These are phyloP conservation scores for Drosophila lacteicornis DNA, from an alignment of 1,140 invertebrate genomes.

Conservation along the genomic window DNA sequence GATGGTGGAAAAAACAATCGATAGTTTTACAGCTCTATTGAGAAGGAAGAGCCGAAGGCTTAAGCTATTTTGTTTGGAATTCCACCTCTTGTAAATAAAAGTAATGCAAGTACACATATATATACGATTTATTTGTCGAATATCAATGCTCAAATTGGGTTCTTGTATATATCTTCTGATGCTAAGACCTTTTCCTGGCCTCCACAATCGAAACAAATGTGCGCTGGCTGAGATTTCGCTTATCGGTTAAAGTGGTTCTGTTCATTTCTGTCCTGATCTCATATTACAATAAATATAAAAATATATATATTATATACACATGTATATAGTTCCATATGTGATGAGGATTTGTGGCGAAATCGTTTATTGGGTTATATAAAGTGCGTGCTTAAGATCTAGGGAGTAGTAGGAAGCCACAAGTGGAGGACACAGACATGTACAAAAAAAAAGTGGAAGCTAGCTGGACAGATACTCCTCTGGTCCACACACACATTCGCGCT, in stretches of 20 bases:
- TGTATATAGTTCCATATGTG: slow-evolving; percentile 39
- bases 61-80: no score
- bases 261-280: slow-evolving; percentile 14
- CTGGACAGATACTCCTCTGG: slow-evolving; percentile 12
- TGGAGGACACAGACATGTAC: slow-evolving; percentile 35
- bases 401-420: slow-evolving; percentile 53
- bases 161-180: slow-evolving; percentile 35
- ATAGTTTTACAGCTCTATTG: no score
- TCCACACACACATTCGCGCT: slow-evolving; percentile 28
- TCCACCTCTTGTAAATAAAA: slow-evolving; percentile 7
- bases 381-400: slow-evolving; percentile 55
- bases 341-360: slow-evolving; percentile 50
- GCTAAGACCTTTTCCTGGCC: slow-evolving; percentile 4
- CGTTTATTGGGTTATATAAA: slow-evolving; percentile 48
- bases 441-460: slow-evolving; percentile 28
- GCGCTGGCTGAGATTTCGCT: slow-evolving; percentile 18
- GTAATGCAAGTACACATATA: slow-evolving; percentile 42
- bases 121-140: slow-evolving; percentile 64
- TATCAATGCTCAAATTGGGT: slow-evolving; percentile 39
- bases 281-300: slow-evolving; percentile 74
- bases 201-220: slow-evolving; percentile 40
- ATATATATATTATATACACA: slow-evolving; percentile 58
- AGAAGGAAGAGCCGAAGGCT: no score
- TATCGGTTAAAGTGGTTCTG: slow-evolving; percentile 11
- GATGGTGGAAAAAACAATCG: no score